Evolutionary conservation across 2,888 invertebrate genomes (phyloP), one percentile per base, ranked within the genome.

Genomic region (Thelaira solivaga): DNA sequence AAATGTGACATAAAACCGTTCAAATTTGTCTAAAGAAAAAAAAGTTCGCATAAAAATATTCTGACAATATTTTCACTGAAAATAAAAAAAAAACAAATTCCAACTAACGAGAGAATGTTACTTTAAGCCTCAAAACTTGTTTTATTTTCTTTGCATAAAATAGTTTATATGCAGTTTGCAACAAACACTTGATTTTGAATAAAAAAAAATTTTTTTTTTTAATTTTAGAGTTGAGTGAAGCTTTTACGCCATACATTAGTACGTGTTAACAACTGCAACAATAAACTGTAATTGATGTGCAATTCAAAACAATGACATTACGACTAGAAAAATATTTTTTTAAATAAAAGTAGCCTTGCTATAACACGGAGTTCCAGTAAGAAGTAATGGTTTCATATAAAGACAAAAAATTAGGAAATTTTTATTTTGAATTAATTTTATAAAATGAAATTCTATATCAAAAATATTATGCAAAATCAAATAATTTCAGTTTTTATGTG

Each of bases 191-290:
- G n/a, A n/a, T n/a, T n/a, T n/a, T 51, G 16, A 57, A 34, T 53
- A 13, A 39, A 13, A 13, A 39, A 39, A 3, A 4, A 39, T 7
- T 36, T n/a, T 1, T 11, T 55, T 69, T 55, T 59, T 49, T 20
- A 34, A 20, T 39, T 67, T 61, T 43, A 59, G 29, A 55, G 67
- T 68, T 62, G 45, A 47, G 34, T 73, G 45, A 43, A 61, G 67
- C 69, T 47, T 73, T 69, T 61, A 57, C 76, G 69, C 64, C 75
- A 65, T 75, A 61, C 64, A 80, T 80, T 76, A 77, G 82, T 81
- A 81, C 80, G 81, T 82, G 82, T 82, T 82, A 81, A 81, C 81
- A 81, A 82, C 80, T 80, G 80, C 81, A 82, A 81, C 82, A 81
- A 81, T 82, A 82, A 81, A 81, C 77, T 76, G 80, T 81, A 82